Conservation (phyloP, 2,888 invertebrate genomes). For the Stenotaenia linearis region DNA sequence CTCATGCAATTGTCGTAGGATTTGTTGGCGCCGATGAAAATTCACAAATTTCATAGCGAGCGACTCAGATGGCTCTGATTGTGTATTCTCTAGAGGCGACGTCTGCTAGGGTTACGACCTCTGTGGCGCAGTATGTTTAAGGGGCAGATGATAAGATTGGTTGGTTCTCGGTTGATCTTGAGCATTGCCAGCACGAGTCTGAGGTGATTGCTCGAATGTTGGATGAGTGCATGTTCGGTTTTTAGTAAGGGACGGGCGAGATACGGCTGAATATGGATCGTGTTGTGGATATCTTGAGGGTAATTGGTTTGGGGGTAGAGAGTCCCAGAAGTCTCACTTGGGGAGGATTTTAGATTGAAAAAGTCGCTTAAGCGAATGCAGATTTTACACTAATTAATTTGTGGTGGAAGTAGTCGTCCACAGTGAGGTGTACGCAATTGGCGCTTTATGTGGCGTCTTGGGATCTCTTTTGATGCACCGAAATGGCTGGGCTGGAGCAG, state of each 20-base stretch:
- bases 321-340: not conserved
- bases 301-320: not conserved
- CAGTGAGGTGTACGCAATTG: not conserved
- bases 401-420: not conserved
- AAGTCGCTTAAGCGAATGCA: not conserved
- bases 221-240: not conserved
- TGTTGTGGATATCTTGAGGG: not conserved
- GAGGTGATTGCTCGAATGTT: not conserved
- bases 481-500: not conserved
- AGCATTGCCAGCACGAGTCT: not conserved
- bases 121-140: not conserved
- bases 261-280: too few species aligned
- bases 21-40: slow-evolving; percentile 26
- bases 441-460: not conserved
- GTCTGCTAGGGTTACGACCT: not conserved
- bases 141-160: slow-evolving; percentile 7
- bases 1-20: slow-evolving; percentile 2
- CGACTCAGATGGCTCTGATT: not conserved
- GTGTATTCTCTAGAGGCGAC: not conserved
- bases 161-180: not conserved
- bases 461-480: not conserved
- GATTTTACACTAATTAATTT: slow-evolving; percentile 5
- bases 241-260: too few species aligned
- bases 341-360: not conserved
- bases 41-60: slow-evolving; percentile 1